Evolutionary conservation across 2,797 vertebrate genomes (phyloP).

Genomic region (Lacerta agilis): DNA sequence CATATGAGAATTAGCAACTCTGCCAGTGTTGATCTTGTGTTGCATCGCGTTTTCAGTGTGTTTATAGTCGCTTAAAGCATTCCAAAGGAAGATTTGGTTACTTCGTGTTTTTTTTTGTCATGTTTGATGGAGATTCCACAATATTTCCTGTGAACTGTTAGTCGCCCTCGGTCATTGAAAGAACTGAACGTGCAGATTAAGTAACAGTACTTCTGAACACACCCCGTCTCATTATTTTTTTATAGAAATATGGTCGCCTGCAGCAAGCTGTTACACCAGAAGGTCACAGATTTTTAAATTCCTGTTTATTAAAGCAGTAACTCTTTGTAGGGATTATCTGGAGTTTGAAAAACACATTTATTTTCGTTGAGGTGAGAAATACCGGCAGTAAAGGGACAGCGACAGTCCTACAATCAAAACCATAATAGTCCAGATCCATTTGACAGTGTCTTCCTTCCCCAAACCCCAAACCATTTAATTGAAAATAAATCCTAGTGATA

Average conservation of each 20-base stretch:
- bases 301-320: slow-evolving; percentile 11
- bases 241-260: slow-evolving; percentile 19
- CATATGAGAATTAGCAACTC: slow-evolving; percentile 32
- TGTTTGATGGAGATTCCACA: neutral
- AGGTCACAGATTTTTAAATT: slow-evolving; percentile 20
- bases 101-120: neutral
- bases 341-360: neutral
- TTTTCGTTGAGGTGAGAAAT: neutral
- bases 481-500: neutral
- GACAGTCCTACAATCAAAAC: neutral
- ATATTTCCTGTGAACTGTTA: slow-evolving; percentile 19
- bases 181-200: slow-evolving; percentile 12
- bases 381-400: neutral
- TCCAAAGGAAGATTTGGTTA: neutral
- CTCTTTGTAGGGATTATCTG: slow-evolving; percentile 3
- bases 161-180: neutral
- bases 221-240: slow-evolving; percentile 1
- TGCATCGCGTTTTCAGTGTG: slow-evolving; percentile 3
- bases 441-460: neutral
- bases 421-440: neutral
- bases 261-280: slow-evolving; percentile 18
- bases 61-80: slow-evolving; percentile 17
- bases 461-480: neutral
- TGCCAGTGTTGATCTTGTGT: slow-evolving; percentile 34
- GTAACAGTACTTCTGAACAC: neutral